phyloP scores from a whole-genome alignment of 35 echinoderm and acorn worm genomes.

The Ophioderma brevispina region DNA sequence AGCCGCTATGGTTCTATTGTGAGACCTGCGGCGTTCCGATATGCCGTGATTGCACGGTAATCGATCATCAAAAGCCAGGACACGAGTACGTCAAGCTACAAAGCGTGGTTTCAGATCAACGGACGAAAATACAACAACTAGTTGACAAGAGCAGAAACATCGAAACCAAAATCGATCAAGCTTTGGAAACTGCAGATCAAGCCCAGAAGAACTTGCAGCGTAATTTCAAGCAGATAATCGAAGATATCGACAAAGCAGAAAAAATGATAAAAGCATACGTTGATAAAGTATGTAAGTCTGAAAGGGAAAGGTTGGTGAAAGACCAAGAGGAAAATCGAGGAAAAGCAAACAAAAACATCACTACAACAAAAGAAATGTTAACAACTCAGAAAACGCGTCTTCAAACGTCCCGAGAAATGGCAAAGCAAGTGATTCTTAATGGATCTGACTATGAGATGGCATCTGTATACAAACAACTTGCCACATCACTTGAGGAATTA shows the following conservation, averaged over 20 bases:
- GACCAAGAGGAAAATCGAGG: neutral
- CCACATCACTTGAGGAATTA: too few species aligned
- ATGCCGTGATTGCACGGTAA: slow-evolving; percentile 3
- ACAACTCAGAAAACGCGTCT: neutral
- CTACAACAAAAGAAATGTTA: neutral
- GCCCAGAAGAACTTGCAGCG: too few species aligned
- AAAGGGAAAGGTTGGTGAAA: neutral
- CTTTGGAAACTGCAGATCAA: too few species aligned
- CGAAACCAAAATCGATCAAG: neutral
- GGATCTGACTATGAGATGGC: too few species aligned
- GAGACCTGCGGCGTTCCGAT: slow-evolving; percentile 20
- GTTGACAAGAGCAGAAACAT: too few species aligned
- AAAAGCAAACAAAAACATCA: neutral
- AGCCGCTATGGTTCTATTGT: neutral
- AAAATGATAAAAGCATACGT: neutral
- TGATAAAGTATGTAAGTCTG: neutral
- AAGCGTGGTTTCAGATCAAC: neutral
- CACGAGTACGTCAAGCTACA: neutral
- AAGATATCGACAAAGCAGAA: too few species aligned
- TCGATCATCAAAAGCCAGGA: neutral
- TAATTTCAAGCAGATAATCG: too few species aligned
- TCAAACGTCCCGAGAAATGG: too few species aligned
- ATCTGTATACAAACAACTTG: too few species aligned
- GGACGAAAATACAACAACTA: neutral
- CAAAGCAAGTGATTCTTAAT: too few species aligned